These are phyloP conservation scores for Pseudorhombus dupliciocellatus DNA, from an alignment of 2,113 vertebrate genomes.

Conservation along the genomic window DNA sequence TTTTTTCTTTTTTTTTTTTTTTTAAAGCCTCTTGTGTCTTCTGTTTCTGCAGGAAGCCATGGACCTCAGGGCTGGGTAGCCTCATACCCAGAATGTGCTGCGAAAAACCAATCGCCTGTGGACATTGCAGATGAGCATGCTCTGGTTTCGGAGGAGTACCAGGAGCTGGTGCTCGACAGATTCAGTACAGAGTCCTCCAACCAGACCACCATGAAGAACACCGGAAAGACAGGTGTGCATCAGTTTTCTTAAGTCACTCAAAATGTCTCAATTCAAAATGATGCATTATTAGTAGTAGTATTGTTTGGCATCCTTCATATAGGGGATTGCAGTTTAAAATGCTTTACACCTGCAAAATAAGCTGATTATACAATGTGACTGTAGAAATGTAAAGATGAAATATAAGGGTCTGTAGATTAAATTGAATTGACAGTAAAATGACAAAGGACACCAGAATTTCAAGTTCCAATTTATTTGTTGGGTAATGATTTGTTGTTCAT, in stretches of 20 bases:
- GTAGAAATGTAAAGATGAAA: no score
- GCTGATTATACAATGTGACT: not conserved
- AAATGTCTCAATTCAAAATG: no score
- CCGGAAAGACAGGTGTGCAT: slow-evolving; percentile 94
- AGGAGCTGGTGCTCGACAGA: slow-evolving; percentile 91
- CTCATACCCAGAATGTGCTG: slow-evolving; percentile 88
- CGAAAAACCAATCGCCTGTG: slow-evolving; percentile 92
- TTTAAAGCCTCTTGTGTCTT: slow-evolving; percentile 28
- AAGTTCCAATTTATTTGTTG: no score
- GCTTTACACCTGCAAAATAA: not conserved
- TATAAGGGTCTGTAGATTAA: no score
- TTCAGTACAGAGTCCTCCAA: slow-evolving; percentile 94
- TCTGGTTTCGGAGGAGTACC: slow-evolving; percentile 86
- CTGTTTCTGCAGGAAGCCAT: slow-evolving; percentile 84
- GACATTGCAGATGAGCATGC: slow-evolving; percentile 89
- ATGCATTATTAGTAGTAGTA: no score
- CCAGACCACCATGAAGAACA: slow-evolving; percentile 99
- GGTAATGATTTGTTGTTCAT: no score
- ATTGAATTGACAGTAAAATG: no score
- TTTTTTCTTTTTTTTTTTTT: slow-evolving; percentile 25
- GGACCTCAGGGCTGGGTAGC: slow-evolving; percentile 92
- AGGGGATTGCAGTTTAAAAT: no score
- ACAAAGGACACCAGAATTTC: no score
- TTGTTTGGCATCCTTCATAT: no score
- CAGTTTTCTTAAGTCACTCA: no score